Evolutionary conservation across 2,797 vertebrate species (phyloP), one percentile per base, ranked within the genome.

Genomic region (Kryptolebias ocellatus): DNA sequence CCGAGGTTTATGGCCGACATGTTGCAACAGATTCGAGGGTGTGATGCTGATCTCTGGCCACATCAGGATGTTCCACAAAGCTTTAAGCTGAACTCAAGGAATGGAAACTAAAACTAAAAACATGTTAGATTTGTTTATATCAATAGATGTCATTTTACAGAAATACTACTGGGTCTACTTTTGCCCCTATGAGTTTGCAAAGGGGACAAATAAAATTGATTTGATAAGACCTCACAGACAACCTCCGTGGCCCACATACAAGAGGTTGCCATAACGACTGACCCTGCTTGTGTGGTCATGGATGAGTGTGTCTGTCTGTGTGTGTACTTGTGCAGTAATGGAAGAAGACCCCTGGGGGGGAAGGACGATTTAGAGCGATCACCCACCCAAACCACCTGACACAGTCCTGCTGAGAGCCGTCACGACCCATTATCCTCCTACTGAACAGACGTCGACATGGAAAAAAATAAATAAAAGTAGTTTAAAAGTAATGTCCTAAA

Each of bases 1-100:
- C 18, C 4, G 12, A 18, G 56, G 44, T 46, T 67, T 53, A 64
- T 27, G 18, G 20, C 9, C 45, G 42, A 69, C 67, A 1, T 72
- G 73, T 79, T 86, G n/a, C 56, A 73, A 64, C 81, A 75, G 45
- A 29, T 78, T 47, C 55, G 56, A 78, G 77, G 58, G 81, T 28
- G 79, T 79, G 78, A 72, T 4, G 1, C 42, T 15, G 42, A 59
- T 65, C 50, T 39, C 53, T 63, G 54, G 39, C 53, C 49, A 7
- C 2, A 49, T 72, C 2, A 2, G 15, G 9, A 31, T 29, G 9
- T 46, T 4, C 27, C 46, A 61, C 11, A 52, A 45, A 62, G 1
- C 47, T 67, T 10, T 9, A 34, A 72, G 53, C 53, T 63, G 73
- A 81, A 70, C 15, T 29, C 28, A 34, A 51, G 45, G 11, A 49